These are phyloP conservation scores for Drosophila paracracens DNA, from an alignment of 2,888 invertebrate genomes.

Conservation along the genomic window DNA sequence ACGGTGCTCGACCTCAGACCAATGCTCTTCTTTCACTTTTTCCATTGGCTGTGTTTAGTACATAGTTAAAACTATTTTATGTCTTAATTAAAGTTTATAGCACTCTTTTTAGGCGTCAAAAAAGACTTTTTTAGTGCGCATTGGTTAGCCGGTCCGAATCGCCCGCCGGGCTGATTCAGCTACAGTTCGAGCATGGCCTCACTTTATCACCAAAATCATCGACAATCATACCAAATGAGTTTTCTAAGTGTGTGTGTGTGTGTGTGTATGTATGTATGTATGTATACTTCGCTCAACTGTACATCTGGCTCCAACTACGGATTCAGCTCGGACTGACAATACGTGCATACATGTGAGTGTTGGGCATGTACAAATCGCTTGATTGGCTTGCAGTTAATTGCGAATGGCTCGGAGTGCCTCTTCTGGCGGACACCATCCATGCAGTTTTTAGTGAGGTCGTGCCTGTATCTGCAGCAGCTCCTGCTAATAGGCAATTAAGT, in stretches of 20 bases:
- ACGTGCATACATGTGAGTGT: constrained; percentile 58
- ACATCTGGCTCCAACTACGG: constrained; percentile 8
- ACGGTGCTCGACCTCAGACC: constrained; percentile 35
- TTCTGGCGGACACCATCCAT: constrained; percentile 18
- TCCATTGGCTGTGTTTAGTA: constrained; percentile 55
- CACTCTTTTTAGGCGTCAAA: constrained; percentile 77
- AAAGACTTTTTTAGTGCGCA: constrained; percentile 56
- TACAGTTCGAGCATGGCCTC: constrained; percentile 15
- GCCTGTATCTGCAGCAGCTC: constrained; percentile 64
- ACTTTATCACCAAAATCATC: constrained; percentile 47
- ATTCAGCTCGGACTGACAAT: constrained; percentile 20
- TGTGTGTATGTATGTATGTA: background rate
- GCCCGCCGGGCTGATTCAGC: constrained; percentile 42
- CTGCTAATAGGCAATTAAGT: constrained; percentile 79
- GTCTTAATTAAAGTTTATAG: constrained; percentile 83
- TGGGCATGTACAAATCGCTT: constrained; percentile 77
- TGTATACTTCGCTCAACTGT: constrained; percentile 13
- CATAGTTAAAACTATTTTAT: constrained; percentile 77
- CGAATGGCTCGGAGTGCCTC: constrained; percentile 71
- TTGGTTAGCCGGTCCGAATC: constrained; percentile 59
- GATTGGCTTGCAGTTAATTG: constrained; percentile 79
- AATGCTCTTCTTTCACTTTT: constrained; percentile 58
- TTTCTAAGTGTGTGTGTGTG: constrained; percentile 8
- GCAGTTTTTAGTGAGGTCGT: constrained; percentile 66
- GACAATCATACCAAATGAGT: constrained; percentile 64